Base-by-base conservation (phyloP, 2,888 invertebrate species). In the Nymphalis c-album region DNA sequence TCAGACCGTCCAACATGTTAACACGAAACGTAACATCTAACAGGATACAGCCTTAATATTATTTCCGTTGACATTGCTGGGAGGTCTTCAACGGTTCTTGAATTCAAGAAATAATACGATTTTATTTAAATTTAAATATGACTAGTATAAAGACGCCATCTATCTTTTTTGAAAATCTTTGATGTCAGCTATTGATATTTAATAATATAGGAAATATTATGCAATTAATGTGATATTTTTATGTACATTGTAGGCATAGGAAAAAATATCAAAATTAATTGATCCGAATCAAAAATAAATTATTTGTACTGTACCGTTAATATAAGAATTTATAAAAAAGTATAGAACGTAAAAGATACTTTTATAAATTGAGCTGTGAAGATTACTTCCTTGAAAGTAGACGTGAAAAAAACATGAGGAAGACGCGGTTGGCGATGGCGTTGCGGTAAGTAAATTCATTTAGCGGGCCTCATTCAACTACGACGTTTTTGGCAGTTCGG, bases 401-500 rank as follows among this genome's bases (percentile, higher is more conserved):
- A 18, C 8, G 57, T 57, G n/a, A 61, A 62, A 71, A 51, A 71
- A 73, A 71, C 55, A 67, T 50, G 40, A 64, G 53, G 58, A 69
- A 65, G 63, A 68, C 63, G 48, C 65, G 63, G 58, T 69, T 60
- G 8, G 53, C 63, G 58, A 67, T 60, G 8, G 53, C 63, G 62
- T 59, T 53, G 69, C 63, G 48, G 48, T 64, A 68, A 66, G 68
- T 71, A 63, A 70, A 69, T 64, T 71, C 66, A 66, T 73, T 80
- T 78, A 77, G 76, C 80, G 82, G 81, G 82, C 82, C 82, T 80
- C 81, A 73, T 78, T 81, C 78, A 74, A 73, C 76, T 74, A 75
- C 76, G 80, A 78, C 78, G 80, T 78, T 79, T 79, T 81, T 79
- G 80, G 81, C 83, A 85, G 85, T 82, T 82, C 82, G 81, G 81